Base-by-base conservation (phyloP, 2,797 vertebrate genomes). In the Craterocephalus amniculus region DNA sequence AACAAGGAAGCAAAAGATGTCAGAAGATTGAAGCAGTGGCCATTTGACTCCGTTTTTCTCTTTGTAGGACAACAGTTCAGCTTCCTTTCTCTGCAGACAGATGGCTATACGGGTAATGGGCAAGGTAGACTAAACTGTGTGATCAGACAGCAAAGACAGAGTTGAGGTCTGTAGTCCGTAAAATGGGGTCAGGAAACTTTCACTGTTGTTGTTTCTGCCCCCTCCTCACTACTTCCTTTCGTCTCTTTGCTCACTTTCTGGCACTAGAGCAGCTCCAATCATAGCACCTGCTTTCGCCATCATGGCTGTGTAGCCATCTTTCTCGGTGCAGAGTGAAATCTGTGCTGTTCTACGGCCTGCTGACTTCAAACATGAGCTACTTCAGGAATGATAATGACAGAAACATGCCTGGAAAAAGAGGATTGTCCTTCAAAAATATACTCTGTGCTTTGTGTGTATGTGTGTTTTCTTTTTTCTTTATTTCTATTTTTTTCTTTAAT, bases 331-430 rank as follows among this genome's bases (percentile, higher is more conserved):
- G 85, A 86, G 74, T 55, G 84, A 91, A 76, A 14, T 14, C 78
- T 77, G 78, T 67, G 82, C 87, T 92, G 92, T 93, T 93, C 89
- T 90, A 83, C 72, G 70, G 91, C 88, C 85, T 48, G 78, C 87
- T 91, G 88, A 94, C 92, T 94, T 94, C 92, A 93, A 95, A 94
- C 93, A 94, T 92, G 87, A 94, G 89, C 91, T 81, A 91, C 91
- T 94, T 77, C 89, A 93, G 91, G 93, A 95, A 95, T 95, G 94
- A 95, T 95, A 92, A 95, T 94, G 93, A 92, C 89, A 94, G 92
- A 94, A 94, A 94, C 94, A 95, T 93, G 90, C 89, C 78, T 91
- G 85, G 90, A 93, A 91, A 92, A 91, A 90, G 79, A 79, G 71
- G 78, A 89, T 85, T 84, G 85, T 87, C 79, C 79, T 88, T 86